Evolutionary conservation across 2,888 invertebrate species (phyloP), one percentile per base, ranked within the genome.

Genomic region (Oscheius sp.): DNA sequence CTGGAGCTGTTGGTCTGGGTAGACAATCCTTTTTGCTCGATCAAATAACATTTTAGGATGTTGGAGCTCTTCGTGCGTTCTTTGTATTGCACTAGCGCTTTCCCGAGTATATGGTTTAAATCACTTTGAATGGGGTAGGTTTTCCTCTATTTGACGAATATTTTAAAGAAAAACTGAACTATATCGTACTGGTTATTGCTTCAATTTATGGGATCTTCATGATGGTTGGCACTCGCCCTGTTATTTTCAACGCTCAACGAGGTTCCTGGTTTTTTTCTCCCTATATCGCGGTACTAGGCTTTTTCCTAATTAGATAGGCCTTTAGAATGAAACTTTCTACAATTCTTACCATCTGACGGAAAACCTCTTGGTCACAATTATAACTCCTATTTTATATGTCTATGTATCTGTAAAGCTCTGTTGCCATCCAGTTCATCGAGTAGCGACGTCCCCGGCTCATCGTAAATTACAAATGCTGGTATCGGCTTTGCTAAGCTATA

Each of bases 1-100:
- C 61, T 8, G 61, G 61, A 61, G 61, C 61, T 25, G 17, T 61
- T 15, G 61, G 61, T n/a, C 29, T 61, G n/a, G 61, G 61, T 45
- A 31, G 23, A 12, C 6, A 34, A 10, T 34, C 12, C 12, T 10
- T 34, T 10, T 6, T 34, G n/a, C n/a, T n/a, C n/a, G n/a, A n/a
- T n/a, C n/a, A n/a, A n/a, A n/a, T n/a, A n/a, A n/a, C n/a, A n/a
- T n/a, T n/a, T n/a, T n/a, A n/a, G n/a, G 48, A 12, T 55, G 55
- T 34, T 55, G 55, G 55, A 55, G 55, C 20, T n/a, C 55, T 4
- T 55, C 55, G 5, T 55, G 55, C 20, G 55, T 55, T 17, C 33
- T 55, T 5, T 55, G 55, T 20, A n/a, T 55, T 2, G 31, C 55
- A 17, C 34, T 55, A 17, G 55, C 34, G 1, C 20, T 55, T 12